phyloP scores from a whole-genome alignment of 2,797 vertebrate genomes.

The Cyclopterus lumpus region DNA sequence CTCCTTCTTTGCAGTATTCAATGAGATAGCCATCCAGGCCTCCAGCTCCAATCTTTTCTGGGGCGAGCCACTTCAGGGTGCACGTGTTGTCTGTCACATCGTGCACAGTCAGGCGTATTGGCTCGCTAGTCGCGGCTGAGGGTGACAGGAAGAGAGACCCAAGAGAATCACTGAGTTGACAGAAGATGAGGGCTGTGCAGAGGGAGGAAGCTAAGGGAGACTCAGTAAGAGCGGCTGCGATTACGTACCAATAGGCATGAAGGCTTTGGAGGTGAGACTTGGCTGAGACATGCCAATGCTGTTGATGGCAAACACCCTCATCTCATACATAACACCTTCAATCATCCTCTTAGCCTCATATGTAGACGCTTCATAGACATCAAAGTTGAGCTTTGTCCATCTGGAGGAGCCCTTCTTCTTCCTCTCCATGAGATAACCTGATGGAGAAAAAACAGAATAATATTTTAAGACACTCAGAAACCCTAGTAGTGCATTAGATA shows the following conservation, averaged over 20 bases:
- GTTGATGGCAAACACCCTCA: constrained; percentile 91
- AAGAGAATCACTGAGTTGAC: constrained; percentile 10
- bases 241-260: constrained; percentile 93
- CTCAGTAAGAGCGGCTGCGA: not conserved
- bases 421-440: constrained; percentile 93
- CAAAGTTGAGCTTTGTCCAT: constrained; percentile 95
- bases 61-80: constrained; percentile 90
- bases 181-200: constrained; percentile 1
- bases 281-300: constrained; percentile 89
- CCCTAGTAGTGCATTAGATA: not conserved
- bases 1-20: constrained; percentile 92
- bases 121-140: constrained; percentile 89
- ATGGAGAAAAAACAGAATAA: not conserved
- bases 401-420: constrained; percentile 93
- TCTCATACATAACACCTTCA: constrained; percentile 92
- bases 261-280: constrained; percentile 89
- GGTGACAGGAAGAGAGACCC: constrained; percentile 32
- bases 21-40: constrained; percentile 92
- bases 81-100: constrained; percentile 90
- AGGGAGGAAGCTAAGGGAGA: constrained; percentile 16
- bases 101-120: constrained; percentile 85
- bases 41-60: constrained; percentile 89
- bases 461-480: not conserved
- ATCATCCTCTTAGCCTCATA: constrained; percentile 94
- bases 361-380: constrained; percentile 82